These are phyloP conservation scores for Phyllotis vaccarum DNA, from an alignment of 2,797 vertebrate species.

Conservation along the genomic window DNA sequence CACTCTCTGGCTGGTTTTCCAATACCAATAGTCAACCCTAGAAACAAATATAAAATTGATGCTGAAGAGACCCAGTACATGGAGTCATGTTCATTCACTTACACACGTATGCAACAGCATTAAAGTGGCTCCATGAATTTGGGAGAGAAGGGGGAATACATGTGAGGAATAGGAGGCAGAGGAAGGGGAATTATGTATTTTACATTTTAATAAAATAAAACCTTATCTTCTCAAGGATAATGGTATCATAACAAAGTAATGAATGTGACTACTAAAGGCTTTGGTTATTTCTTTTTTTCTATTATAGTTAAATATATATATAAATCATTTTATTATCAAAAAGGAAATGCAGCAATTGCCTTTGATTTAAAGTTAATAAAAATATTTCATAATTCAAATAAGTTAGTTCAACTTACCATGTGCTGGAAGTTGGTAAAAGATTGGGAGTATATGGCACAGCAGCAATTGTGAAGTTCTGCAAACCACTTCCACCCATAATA, in stretches of 20 bases:
- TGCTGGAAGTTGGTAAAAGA: conserved; percentile 97
- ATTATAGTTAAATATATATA: not conserved
- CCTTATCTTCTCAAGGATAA: not conserved
- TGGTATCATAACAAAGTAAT: not conserved
- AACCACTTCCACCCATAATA: conserved; percentile 97
- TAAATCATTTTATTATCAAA: not conserved
- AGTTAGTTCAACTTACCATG: conserved; percentile 91
- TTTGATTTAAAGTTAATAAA: conserved; percentile 62
- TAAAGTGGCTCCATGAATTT: not conserved
- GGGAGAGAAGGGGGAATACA: not conserved
- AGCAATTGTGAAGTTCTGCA: conserved; percentile 98
- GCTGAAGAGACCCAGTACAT: not conserved
- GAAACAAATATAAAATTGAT: not conserved
- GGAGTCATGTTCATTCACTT: no score
- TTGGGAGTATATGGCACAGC: conserved; percentile 96
- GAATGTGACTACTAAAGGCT: not conserved
- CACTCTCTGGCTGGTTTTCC: no score
- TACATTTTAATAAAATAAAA: not conserved
- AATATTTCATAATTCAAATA: conserved; percentile 30
- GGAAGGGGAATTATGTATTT: not conserved
- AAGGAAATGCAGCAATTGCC: not conserved
- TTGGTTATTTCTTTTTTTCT: not conserved
- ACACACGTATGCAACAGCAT: not conserved
- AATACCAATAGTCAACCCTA: not conserved
- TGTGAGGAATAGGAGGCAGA: not conserved